Percentiles rank a stretch among this genome's conserved stretches.
These are phyloP conservation scores for Bacillus rossius DNA, from an alignment of 1,140 invertebrate genomes.

Conservation along the genomic window DNA sequence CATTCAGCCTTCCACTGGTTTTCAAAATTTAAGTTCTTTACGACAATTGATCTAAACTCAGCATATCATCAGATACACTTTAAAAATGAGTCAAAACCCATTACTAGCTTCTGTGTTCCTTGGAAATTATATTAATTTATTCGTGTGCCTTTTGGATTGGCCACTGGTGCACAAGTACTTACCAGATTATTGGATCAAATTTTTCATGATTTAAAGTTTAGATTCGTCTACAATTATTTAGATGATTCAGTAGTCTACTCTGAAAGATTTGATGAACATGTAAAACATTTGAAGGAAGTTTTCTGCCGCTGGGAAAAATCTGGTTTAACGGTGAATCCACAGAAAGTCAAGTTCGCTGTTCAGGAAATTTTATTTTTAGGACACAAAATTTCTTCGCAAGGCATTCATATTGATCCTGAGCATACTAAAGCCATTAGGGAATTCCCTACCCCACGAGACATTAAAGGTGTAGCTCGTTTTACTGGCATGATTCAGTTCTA, in stretches of 20 bases:
- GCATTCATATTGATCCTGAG: background rate
- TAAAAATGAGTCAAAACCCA: background rate
- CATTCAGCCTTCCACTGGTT: background rate
- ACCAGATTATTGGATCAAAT: background rate
- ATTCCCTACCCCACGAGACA: background rate
- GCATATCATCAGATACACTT: background rate
- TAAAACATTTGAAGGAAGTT: background rate
- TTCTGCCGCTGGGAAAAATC: background rate
- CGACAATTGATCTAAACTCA: background rate
- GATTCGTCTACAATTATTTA: background rate
- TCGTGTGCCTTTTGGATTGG: background rate
- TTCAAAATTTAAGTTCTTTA: too few species aligned
- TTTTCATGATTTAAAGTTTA: background rate
- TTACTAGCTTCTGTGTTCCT: background rate
- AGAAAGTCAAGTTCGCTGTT: background rate
- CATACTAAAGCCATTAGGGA: background rate
- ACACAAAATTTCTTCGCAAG: background rate
- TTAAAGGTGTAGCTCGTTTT: too few species aligned
- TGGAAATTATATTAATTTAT: background rate
- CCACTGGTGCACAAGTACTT: background rate
- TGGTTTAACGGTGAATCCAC: background rate
- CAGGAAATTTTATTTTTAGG: background rate
- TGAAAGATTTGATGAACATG: background rate
- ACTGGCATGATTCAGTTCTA: background rate
- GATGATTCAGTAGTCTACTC: background rate